These are phyloP conservation scores for Drosophila mayaguana DNA, from an alignment of 2,888 invertebrate genomes.

Conservation along the genomic window DNA sequence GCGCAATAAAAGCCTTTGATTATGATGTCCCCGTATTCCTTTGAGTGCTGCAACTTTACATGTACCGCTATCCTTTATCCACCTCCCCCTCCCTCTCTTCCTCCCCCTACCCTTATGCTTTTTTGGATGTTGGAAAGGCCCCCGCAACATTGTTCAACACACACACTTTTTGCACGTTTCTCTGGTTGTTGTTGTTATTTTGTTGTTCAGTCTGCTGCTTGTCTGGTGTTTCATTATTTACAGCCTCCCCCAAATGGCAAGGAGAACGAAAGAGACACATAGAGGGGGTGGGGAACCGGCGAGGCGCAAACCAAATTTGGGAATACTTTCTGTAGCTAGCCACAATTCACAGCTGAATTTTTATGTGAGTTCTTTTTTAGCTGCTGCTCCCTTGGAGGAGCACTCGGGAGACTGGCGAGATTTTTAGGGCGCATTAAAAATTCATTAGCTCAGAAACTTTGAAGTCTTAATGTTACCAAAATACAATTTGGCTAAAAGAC, in stretches of 20 bases:
- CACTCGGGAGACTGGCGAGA: conserved; percentile 34
- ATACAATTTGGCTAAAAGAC: conserved; percentile 26
- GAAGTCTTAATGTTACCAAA: conserved; percentile 24
- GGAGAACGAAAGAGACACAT: neutral
- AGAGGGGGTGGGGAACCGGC: neutral
- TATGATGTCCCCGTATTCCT: conserved; percentile 65
- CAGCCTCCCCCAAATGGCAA: conserved; percentile 61
- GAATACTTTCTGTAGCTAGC: conserved; percentile 22
- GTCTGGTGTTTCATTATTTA: conserved; percentile 77
- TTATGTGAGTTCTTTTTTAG: conserved; percentile 48
- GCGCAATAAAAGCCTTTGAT: conserved; percentile 76
- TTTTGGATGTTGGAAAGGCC: conserved; percentile 13
- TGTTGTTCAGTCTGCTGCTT: conserved; percentile 68
- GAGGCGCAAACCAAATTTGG: conserved; percentile 5
- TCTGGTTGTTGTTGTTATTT: conserved; percentile 45
- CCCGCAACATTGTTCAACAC: conserved; percentile 5
- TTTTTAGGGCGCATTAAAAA: conserved; percentile 61
- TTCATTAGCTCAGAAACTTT: conserved; percentile 51
- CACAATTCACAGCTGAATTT: conserved; percentile 52
- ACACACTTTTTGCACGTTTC: conserved; percentile 36
- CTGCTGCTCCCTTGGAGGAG: conserved; percentile 15
- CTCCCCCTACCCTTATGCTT: neutral
- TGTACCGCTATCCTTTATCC: conserved; percentile 15
- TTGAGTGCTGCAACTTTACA: conserved; percentile 51
- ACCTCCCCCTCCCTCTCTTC: too few species aligned